A percentile compares a stretch with the other conserved stretches of the same genome.
Evolutionary conservation across 2,888 invertebrate genomes (phyloP).

Genomic region (Aproaerema taeniolella): DNA sequence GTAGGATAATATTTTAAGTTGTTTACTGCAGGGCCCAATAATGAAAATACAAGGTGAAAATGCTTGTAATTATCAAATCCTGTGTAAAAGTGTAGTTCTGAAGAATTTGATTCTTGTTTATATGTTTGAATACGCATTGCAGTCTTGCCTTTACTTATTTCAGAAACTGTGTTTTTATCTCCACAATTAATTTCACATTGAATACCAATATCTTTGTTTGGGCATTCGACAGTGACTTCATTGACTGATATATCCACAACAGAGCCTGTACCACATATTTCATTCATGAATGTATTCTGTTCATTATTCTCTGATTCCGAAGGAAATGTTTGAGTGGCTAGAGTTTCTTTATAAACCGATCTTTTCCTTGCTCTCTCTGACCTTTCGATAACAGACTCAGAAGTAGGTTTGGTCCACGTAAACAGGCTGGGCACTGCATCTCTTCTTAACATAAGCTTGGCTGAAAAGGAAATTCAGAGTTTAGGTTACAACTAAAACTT

Average conservation of each 20-base stretch:
- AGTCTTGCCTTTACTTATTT: too few relatives aligned
- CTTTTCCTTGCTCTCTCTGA: not conserved
- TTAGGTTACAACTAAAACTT: not conserved
- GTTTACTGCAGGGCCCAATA: constrained; percentile 3
- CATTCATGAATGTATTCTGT: not conserved
- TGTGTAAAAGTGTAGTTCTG: not conserved
- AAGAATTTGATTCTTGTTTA: not conserved
- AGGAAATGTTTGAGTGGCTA: not conserved
- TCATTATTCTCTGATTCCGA: not conserved
- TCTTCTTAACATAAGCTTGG: not conserved
- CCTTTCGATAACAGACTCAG: too few relatives aligned
- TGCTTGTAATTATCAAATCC: not conserved
- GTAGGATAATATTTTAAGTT: constrained; percentile 2
- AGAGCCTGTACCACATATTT: not conserved
- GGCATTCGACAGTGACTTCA: not conserved
- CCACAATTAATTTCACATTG: too few relatives aligned
- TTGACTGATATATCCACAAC: not conserved
- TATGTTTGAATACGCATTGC: too few relatives aligned
- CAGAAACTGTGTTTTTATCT: too few relatives aligned
- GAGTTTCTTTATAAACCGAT: not conserved
- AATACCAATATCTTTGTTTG: too few relatives aligned
- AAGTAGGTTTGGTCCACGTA: not conserved
- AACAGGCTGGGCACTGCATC: constrained; percentile 1
- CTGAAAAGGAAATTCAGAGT: not conserved
- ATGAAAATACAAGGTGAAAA: not conserved